phyloP scores from a whole-genome alignment of 2,797 vertebrate genomes.

The Graptemys geographica region DNA sequence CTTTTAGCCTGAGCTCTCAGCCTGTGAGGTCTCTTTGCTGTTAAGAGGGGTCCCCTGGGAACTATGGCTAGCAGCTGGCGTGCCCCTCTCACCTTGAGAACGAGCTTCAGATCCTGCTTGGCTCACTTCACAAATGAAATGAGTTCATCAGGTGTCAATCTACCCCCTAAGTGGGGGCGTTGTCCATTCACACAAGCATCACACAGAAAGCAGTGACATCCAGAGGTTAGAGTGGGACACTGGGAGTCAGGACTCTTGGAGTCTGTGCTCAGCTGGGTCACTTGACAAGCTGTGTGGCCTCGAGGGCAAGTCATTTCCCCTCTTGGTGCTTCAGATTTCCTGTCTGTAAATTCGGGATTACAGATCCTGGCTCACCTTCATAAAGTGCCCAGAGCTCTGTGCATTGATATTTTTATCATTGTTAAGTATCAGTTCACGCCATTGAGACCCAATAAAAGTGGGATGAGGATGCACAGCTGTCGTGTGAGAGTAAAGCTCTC shows the following conservation, averaged over 20 bases:
- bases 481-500: neutral
- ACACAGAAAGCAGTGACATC: neutral
- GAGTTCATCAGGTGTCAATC: neutral
- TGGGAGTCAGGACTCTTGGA: neutral
- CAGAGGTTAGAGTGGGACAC: neutral
- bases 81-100: neutral
- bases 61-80: neutral
- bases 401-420: neutral
- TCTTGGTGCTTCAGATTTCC: slow-evolving; percentile 7
- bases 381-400: neutral
- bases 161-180: neutral
- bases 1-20: neutral
- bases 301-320: neutral
- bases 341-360: neutral
- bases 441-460: neutral
- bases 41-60: neutral
- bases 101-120: neutral
- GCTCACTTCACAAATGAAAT: neutral
- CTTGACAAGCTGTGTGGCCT: fast-evolving
- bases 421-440: neutral
- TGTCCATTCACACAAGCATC: fast-evolving
- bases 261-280: neutral
- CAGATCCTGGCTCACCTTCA: neutral
- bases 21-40: neutral
- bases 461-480: neutral